Conservation (phyloP, 1,140 invertebrate genomes). For the Psilanteris sp. region DNA sequence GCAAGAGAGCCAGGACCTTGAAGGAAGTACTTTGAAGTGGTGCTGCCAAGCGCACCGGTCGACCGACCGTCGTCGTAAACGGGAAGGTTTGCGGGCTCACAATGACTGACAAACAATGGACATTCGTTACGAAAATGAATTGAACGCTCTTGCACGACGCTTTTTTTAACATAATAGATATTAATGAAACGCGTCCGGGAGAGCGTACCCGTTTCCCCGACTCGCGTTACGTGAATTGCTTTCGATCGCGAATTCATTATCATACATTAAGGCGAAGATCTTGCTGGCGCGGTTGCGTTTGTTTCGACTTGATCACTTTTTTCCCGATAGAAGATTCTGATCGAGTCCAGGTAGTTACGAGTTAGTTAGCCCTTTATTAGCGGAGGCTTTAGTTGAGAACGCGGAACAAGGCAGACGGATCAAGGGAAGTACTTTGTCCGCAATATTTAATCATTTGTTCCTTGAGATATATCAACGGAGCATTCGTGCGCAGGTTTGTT, state of each 20-base stretch:
- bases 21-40: conserved; percentile 66
- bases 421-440: too few relatives aligned
- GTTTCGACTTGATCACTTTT: conserved; percentile 9
- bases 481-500: too few relatives aligned
- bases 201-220: conserved; percentile 20
- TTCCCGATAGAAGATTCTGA: conserved; percentile 5
- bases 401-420: too few relatives aligned
- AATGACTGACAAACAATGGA: conserved; percentile 73
- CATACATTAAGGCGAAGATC: conserved; percentile 31
- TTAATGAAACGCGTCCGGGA: conserved; percentile 66
- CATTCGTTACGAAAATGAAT: conserved; percentile 72
- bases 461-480: too few relatives aligned
- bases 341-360: conserved; percentile 12
- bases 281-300: conserved; percentile 23
- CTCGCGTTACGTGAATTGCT: conserved; percentile 22
- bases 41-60: conserved; percentile 57
- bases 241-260: conserved; percentile 45
- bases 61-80: conserved; percentile 48
- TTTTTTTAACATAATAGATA: conserved; percentile 69
- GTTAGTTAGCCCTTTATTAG: conserved; percentile 25
- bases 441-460: not conserved
- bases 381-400: too few relatives aligned
- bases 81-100: conserved; percentile 60
- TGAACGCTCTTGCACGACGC: conserved; percentile 50
- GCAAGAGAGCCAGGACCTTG: conserved; percentile 53